A percentile compares a stretch with the other conserved stretches of the same genome.
Conservation (phyloP, 2,888 invertebrate genomes). For the Catocala sponsa region DNA sequence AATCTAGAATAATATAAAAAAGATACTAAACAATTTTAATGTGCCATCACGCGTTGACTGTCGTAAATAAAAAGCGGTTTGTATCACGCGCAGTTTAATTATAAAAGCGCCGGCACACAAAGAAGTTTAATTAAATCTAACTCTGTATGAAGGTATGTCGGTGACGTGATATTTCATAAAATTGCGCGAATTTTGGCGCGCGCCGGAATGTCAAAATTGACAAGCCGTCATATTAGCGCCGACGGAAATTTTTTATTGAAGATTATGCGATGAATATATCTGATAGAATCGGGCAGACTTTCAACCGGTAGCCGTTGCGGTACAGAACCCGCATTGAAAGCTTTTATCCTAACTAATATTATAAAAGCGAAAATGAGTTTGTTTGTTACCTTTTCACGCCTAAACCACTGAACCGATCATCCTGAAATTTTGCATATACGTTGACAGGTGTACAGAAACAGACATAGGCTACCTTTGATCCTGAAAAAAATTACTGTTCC, state of each 20-base stretch:
- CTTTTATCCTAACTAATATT: no score
- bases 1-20: neutral
- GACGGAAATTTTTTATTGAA: constrained; percentile 9
- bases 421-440: no score
- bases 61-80: constrained; percentile 34
- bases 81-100: constrained; percentile 30
- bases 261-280: neutral
- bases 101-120: constrained; percentile 37
- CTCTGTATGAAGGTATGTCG: constrained; percentile 40
- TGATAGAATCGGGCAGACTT: neutral
- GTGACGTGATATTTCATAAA: constrained; percentile 25
- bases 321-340: no score
- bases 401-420: no score
- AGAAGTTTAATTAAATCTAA: constrained; percentile 47
- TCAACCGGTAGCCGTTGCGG: no score
- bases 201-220: constrained; percentile 33
- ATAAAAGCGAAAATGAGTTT: no score
- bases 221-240: constrained; percentile 32
- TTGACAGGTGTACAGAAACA: no score
- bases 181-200: constrained; percentile 26
- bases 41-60: constrained; percentile 6
- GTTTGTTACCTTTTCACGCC: no score
- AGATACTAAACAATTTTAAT: neutral
- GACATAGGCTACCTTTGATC: no score
- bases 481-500: no score